A percentile compares a stretch with the other conserved stretches of the same genome.
These are phyloP conservation scores for Hydropsyche tenuis DNA, from an alignment of 1,140 invertebrate species.

Conservation along the genomic window DNA sequence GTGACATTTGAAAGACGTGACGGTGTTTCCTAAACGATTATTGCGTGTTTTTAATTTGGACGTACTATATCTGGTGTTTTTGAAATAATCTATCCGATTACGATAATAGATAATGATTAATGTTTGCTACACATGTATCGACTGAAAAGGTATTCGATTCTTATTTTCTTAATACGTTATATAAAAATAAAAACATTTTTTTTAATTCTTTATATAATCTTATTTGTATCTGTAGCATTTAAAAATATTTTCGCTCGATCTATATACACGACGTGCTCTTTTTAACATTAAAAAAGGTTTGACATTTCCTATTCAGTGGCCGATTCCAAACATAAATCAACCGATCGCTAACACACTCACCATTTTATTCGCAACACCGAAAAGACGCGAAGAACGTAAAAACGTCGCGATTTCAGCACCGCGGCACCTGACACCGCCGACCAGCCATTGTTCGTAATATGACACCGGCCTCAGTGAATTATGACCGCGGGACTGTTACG, in stretches of 20 bases:
- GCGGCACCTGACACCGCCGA: neutral
- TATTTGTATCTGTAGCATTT: too few relatives aligned
- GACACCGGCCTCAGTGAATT: neutral
- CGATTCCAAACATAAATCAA: neutral
- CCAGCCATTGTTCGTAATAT: neutral
- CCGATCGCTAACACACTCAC: neutral
- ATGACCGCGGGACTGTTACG: neutral
- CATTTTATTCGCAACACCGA: too few relatives aligned
- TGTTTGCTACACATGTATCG: too few relatives aligned
- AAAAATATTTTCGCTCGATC: too few relatives aligned
- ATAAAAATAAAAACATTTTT: too few relatives aligned
- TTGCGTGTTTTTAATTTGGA: neutral
- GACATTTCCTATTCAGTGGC: conserved; percentile 20
- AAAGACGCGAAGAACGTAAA: neutral
- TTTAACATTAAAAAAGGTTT: neutral
- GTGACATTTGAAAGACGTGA: conserved; percentile 6
- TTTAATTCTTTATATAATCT: too few relatives aligned
- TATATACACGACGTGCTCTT: too few relatives aligned
- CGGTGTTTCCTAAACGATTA: conserved; percentile 8
- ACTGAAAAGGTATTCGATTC: too few relatives aligned
- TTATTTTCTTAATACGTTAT: too few relatives aligned
- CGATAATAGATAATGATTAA: too few relatives aligned
- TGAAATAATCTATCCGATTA: too few relatives aligned
- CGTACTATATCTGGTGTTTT: too few relatives aligned
- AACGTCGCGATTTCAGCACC: conserved; percentile 6